A percentile compares a stretch with the other conserved stretches of the same genome.
Evolutionary conservation across 2,113 vertebrate species (phyloP).

Genomic region (Rostratula benghalensis): DNA sequence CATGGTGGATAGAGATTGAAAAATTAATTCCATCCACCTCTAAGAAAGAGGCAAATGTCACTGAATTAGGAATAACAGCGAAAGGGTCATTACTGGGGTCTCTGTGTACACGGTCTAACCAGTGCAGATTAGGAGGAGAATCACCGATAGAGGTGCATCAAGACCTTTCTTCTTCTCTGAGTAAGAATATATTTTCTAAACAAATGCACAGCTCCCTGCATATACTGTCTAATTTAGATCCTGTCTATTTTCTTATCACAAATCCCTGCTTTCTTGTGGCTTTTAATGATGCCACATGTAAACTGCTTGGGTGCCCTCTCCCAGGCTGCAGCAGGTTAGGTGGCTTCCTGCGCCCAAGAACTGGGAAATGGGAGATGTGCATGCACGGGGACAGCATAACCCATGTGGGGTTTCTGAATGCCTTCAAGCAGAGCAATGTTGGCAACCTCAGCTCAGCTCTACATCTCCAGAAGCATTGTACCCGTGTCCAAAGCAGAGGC

Average conservation of each 20-base stretch:
- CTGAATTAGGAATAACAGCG: background rate
- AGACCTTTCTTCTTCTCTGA: background rate
- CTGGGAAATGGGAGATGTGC: background rate
- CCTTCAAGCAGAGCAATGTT: background rate
- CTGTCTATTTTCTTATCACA: background rate
- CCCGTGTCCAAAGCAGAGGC: background rate
- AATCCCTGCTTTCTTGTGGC: background rate
- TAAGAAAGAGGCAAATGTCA: constrained; percentile 15
- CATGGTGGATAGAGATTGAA: background rate
- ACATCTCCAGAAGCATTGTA: background rate
- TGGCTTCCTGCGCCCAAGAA: background rate
- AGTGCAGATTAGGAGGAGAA: background rate
- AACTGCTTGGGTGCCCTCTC: background rate
- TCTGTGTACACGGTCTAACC: fast-evolving
- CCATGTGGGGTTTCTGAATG: background rate
- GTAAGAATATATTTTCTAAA: background rate
- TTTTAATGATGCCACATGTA: background rate
- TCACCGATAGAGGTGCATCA: background rate
- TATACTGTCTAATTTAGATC: background rate
- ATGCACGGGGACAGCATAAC: background rate
- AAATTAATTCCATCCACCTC: constrained; percentile 6
- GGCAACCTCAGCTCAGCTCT: background rate
- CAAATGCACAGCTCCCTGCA: background rate
- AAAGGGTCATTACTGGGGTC: background rate
- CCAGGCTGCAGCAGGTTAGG: background rate